Base-by-base conservation (phyloP, 2,113 vertebrate genomes). In the Megaceryle maxima region DNA sequence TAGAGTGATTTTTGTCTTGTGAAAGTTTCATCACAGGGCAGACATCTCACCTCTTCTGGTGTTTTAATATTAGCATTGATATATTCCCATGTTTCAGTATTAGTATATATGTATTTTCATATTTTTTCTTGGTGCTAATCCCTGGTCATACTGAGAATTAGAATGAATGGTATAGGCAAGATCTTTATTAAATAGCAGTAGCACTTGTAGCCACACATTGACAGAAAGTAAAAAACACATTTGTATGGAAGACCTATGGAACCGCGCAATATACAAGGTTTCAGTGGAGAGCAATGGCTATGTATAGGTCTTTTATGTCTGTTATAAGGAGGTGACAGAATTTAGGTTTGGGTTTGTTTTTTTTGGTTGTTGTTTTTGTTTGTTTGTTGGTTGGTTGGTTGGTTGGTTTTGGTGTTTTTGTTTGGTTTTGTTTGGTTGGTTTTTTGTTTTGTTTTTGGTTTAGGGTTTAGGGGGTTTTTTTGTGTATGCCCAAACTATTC, bases 161-260 rank as follows among this genome's bases (percentile, higher is more conserved):
- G 10, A 62, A 56, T 37, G 12, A 31, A 55, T 4, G 1, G 3
- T 46, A 19, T 5, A 79, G n/a, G 8, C 29, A 88, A 62, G 2
- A 13, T 35, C 46, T 76, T 56, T 4, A 29, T 33, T 63, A 14
- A 8, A 25, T 4, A 63, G 9, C 35, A 83, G 19, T 41, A 66
- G 11, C 10, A 37, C 10, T 56, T 5, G 29, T 31, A 78, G 6
- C 3, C 0, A 3, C 17, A 33, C 2, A 35, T 31, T 17, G 41
- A 22, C 2, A 55, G 24, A 43, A 81, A 16, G 9, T 17, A 17
- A 51, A 77, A 80, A 66, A 5, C 51, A 59, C 1, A 7, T 50
- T 26, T 63, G 7, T 2, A 26, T 6, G 16, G 14, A 50, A 2
- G 1, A 17, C 28, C 11, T 43, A 51, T 9, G 53, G 37, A 56